phyloP scores from a whole-genome alignment of 2,797 vertebrate genomes.

The Sebastes ruberrimus region DNA sequence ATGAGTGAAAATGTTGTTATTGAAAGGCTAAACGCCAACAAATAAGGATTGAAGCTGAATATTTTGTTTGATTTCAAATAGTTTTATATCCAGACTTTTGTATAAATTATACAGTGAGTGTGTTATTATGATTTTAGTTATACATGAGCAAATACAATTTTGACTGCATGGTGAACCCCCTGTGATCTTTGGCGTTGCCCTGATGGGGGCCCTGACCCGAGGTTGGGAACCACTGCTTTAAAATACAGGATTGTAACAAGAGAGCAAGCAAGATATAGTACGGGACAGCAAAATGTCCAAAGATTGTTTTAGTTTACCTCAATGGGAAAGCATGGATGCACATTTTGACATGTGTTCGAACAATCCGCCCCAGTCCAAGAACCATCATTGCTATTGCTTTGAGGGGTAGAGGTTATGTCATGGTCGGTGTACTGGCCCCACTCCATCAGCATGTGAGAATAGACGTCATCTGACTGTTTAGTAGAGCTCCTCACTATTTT shows the following conservation, averaged over 20 bases:
- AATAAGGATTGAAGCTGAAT: too few species aligned
- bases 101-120: too few species aligned
- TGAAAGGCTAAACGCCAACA: too few species aligned
- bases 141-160: too few species aligned
- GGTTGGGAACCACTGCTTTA: too few species aligned
- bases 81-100: too few species aligned
- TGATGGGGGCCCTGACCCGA: too few species aligned
- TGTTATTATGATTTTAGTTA: too few species aligned
- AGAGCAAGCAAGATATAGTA: neutral
- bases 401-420: slow-evolving; percentile 92
- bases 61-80: neutral
- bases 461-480: slow-evolving; percentile 78
- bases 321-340: slow-evolving; percentile 90
- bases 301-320: slow-evolving; percentile 78
- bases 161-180: too few species aligned
- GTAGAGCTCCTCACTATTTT: slow-evolving; percentile 83
- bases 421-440: slow-evolving; percentile 97
- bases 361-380: slow-evolving; percentile 77
- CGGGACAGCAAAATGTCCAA: neutral
- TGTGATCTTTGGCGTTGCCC: too few species aligned
- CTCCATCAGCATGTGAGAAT: slow-evolving; percentile 89
- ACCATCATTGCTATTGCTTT: slow-evolving; percentile 74
- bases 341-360: slow-evolving; percentile 81
- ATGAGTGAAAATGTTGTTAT: too few species aligned
- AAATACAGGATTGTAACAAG: neutral